Evolutionary conservation across 2,888 invertebrate genomes (phyloP).

Genomic region (Ectemnius lituratus): DNA sequence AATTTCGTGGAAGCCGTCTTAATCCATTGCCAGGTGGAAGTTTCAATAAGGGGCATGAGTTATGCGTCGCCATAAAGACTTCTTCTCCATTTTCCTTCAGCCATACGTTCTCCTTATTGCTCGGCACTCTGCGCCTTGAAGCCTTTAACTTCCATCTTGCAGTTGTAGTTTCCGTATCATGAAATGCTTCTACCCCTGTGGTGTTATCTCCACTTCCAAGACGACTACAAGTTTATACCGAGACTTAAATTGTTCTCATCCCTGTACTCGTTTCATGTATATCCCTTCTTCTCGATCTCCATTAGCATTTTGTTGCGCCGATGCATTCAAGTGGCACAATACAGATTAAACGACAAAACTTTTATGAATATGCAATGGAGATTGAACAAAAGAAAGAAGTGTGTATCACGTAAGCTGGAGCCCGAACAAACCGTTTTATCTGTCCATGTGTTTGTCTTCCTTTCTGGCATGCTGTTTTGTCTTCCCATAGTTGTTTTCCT

Average conservation of each 20-base stretch:
- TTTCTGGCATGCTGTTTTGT: conserved; percentile 27
- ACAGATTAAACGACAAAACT: background rate
- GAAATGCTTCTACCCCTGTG: background rate
- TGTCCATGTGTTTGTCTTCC: conserved; percentile 30
- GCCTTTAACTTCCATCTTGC: background rate
- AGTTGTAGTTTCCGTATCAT: background rate
- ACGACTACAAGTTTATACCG: background rate
- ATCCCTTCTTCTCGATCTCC: background rate
- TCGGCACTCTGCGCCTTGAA: conserved; percentile 10
- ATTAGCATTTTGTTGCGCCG: background rate
- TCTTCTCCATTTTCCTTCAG: conserved; percentile 53
- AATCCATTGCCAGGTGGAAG: conserved; percentile 69
- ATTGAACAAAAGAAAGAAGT: conserved; percentile 11
- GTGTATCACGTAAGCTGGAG: conserved; percentile 2
- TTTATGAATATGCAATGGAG: conserved; percentile 12
- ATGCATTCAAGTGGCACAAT: too few species aligned
- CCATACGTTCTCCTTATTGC: conserved; percentile 43
- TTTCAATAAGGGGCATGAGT: conserved; percentile 73
- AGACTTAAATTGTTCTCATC: too few species aligned
- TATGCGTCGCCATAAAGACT: conserved; percentile 70
- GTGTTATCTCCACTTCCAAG: conserved; percentile 14
- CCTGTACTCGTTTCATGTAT: background rate
- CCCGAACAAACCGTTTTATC: conserved; percentile 14
- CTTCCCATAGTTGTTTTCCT: background rate
- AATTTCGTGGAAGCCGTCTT: conserved; percentile 70